Percentiles rank a stretch among this genome's conserved stretches.
phyloP scores from a whole-genome alignment of 2,888 invertebrate genomes.

The Epinotia bilunana region DNA sequence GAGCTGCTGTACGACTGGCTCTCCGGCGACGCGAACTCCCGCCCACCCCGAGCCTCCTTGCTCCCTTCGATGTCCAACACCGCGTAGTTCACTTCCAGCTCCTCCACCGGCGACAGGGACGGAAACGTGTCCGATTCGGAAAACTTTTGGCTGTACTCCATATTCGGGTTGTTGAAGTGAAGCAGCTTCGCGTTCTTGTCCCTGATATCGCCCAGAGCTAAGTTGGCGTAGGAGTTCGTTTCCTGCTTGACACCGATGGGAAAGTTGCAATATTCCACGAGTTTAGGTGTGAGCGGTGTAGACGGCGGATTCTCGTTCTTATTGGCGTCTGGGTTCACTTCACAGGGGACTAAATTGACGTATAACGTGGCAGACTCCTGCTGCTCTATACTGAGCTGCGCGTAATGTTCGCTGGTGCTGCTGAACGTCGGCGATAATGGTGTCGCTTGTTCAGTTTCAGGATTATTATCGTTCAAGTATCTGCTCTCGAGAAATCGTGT shows the following conservation, averaged over 20 bases:
- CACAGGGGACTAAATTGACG: slow-evolving; percentile 74
- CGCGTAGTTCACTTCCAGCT: slow-evolving; percentile 88
- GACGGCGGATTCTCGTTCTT: slow-evolving; percentile 65
- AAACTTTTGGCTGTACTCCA: slow-evolving; percentile 68
- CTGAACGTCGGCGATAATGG: slow-evolving; percentile 76
- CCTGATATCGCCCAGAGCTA: slow-evolving; percentile 69
- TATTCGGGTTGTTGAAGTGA: slow-evolving; percentile 53
- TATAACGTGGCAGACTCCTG: slow-evolving; percentile 72
- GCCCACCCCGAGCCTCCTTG: slow-evolving; percentile 66
- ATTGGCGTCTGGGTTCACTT: slow-evolving; percentile 57
- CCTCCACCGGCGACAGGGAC: slow-evolving; percentile 74
- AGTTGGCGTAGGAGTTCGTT: slow-evolving; percentile 74
- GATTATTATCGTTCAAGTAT: slow-evolving; percentile 63
- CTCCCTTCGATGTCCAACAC: slow-evolving; percentile 89
- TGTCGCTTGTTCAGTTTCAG: slow-evolving; percentile 52
- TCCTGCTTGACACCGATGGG: slow-evolving; percentile 65
- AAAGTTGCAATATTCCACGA: slow-evolving; percentile 75
- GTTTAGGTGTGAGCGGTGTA: slow-evolving; percentile 73
- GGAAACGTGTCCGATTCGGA: slow-evolving; percentile 77
- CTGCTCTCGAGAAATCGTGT: slow-evolving; percentile 68
- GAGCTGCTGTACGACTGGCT: slow-evolving; percentile 66
- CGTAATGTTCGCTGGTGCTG: slow-evolving; percentile 78
- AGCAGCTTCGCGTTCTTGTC: slow-evolving; percentile 65
- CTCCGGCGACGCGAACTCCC: slow-evolving; percentile 67
- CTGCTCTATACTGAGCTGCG: slow-evolving; percentile 74